Base-by-base conservation (phyloP, 2,888 invertebrate genomes). In the Toxonevra muliebris region DNA sequence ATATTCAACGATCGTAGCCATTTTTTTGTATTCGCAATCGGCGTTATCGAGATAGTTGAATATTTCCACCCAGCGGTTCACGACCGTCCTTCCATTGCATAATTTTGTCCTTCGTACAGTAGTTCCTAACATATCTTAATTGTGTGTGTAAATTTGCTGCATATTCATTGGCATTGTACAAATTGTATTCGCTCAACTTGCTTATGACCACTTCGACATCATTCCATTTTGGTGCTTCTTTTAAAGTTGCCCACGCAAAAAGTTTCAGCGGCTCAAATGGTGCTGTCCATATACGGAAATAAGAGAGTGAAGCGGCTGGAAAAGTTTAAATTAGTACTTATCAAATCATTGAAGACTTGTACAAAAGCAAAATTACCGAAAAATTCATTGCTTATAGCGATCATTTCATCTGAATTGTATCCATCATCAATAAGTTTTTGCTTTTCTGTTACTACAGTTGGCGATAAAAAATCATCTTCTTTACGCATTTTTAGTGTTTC, bases 71-170 rank as follows among this genome's bases (percentile, higher is more conserved):
- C 2, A 30, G 7, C 30, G 30, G 7, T 30, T 30, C 30, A 30
- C 30, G 30, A 30, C 30, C 43, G 20, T 55, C 42, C 20, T 41
- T 69, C 66, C 69, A 65, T 62, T 69, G 54, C 55, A 69, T 65
- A 61, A 61, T 69, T 30, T 30, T 7, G 15, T 65, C 53, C 45
- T 15, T 53, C 50, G 65, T 62, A 59, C 58, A 58, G 58, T 59
- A 69, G 45, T 59, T 62, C 54, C 58, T 62, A 48, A 65, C 57
- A n/a, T 57, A 66, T 60, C 54, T 17, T 19, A 66, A 66, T 66
- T 61, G 53, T 15, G 60, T 63, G 45, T 66, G 61, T 13, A 61
- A 66, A 40, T 57, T 42, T 52, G 19, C 41, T 42, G 57, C 50
- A 15, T 66, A 50, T 66, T 61, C 42, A 61, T 61, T 61, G 57